Base-by-base conservation (phyloP, 2,888 invertebrate species). In the Rapana venosa region DNA sequence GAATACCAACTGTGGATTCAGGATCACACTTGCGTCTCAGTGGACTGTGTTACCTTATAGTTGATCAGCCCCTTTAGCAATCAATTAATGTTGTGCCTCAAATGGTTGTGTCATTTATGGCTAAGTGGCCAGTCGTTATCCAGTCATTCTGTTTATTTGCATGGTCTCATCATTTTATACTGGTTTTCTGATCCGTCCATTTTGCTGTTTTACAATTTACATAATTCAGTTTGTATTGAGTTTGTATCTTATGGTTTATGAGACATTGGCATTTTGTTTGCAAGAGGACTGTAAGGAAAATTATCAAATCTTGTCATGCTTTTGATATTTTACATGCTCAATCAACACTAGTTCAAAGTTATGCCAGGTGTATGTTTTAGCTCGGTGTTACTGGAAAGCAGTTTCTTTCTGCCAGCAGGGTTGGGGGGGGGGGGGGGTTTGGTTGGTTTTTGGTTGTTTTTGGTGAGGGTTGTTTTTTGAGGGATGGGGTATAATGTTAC, bases 1-100 rank as follows among this genome's bases (percentile, higher is more conserved):
- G 47, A 47, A 47, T 8, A 5, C 47, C 47, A 47, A 8, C 2
- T 47, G 47, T 47, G 47, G 47, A 47, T 47, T 47, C 47, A 47
- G 8, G 47, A 47, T 47, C 47, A 5, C 47, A 47, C 8, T 47
- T 47, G 47, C 8, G 47, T 47, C 47, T 47, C 47, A 47, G 8
- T 47, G 47, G 47, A 47, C 47, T 47, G 47, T 47, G 47, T 47
- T 47, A 47, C 47, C 47, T 47, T 47, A 47, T 47, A 47, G 47
- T 47, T 47, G 47, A 47, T 47, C 47, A 47, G 47, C 47, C 47
- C 47, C 47, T 47, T 47, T 13, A 74, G n/a, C 74, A 74, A n/a
- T 13, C 74, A 74, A n/a, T n/a, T 8, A n/a, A n/a, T 79, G 79
- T 35, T 79, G 79, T 79, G 79, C 79, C 79, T 79, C 32, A 79